Evolutionary conservation across 2,113 vertebrate species (phyloP), one percentile per base, ranked within the genome.

Genomic region (Sterrhoptilus dennistouni): DNA sequence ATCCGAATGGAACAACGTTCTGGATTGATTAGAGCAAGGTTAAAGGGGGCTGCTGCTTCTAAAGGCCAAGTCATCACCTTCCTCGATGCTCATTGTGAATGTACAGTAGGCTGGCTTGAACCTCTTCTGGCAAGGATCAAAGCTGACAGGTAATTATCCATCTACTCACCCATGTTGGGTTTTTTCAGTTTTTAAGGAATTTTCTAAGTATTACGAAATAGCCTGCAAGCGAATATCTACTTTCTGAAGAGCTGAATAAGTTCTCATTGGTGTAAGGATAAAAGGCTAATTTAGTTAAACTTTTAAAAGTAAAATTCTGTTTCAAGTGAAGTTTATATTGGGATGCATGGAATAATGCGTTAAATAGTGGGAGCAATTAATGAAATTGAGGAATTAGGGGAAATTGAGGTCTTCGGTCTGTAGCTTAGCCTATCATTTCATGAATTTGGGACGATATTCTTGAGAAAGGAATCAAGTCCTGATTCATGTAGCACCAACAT

Each of bases 51-150:
- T 31, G 99, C 99, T 36, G 97, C 99, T 87, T 99, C 99, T 70
- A 99, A 99, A 75, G 99, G 99, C 94, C 99, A 99, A 97, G 99
- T 99, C 94, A 99, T 99, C 96, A 99, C 99, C 94, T 99, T 99
- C 96, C 97, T 99, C 96, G 99, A 99, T 79, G 99, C 99, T 91
- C 99, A 99, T 96, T 99, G 99, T 95, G 99, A 99, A 97, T 99
- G 99, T 96, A 99, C 99, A 54, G 98, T 98, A 87, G 99, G 99
- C 54, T 99, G 99, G 99, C 98, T 99, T 44, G 99, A 99, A 92
- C 99, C 99, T 86, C 98, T 99, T 83, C 98, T 99, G 45, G 98
- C 99, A 91, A 98, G 99, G 95, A 99, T 99, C 97, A 99, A 98
- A 97, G 98, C 98, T 77, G 99, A 99, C 98, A 99, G 99, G 99